phyloP scores from a whole-genome alignment of 2,797 vertebrate species.

The Hippopotamyrus pictus region DNA sequence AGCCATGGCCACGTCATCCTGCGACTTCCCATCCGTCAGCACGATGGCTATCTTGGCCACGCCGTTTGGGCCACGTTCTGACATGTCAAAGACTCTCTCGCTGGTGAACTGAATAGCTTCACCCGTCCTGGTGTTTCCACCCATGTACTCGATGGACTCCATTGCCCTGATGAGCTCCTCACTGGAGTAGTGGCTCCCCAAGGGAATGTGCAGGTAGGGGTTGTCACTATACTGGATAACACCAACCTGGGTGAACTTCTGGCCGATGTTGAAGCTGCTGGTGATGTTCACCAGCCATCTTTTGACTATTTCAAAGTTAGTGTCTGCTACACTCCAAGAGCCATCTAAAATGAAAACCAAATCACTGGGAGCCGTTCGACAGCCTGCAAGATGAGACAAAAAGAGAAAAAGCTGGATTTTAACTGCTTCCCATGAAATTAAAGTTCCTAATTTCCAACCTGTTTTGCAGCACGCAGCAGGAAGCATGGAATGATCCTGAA shows the following conservation, averaged over 20 bases:
- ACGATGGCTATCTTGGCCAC: constrained; percentile 90
- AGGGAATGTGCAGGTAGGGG: constrained; percentile 83
- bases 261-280: constrained; percentile 87
- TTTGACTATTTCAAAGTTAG: constrained; percentile 96
- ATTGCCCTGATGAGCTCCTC: constrained; percentile 74
- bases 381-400: constrained; percentile 65
- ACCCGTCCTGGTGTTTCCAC: constrained; percentile 90
- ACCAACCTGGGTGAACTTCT: constrained; percentile 91
- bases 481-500: neutral
- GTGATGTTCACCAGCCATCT: constrained; percentile 94
- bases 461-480: neutral
- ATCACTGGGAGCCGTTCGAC: constrained; percentile 87
- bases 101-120: constrained; percentile 86
- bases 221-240: constrained; percentile 95
- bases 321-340: constrained; percentile 91
- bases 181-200: constrained; percentile 73
- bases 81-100: constrained; percentile 84
- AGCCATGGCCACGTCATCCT: constrained; percentile 83
- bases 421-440: neutral
- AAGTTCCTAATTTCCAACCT: neutral
- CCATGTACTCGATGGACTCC: constrained; percentile 84
- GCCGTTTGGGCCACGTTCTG: constrained; percentile 69
- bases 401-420: neutral
- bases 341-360: constrained; percentile 95
- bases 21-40: constrained; percentile 93